Base-by-base conservation (phyloP, 2,113 vertebrate species). In the Neoarius graeffei region DNA sequence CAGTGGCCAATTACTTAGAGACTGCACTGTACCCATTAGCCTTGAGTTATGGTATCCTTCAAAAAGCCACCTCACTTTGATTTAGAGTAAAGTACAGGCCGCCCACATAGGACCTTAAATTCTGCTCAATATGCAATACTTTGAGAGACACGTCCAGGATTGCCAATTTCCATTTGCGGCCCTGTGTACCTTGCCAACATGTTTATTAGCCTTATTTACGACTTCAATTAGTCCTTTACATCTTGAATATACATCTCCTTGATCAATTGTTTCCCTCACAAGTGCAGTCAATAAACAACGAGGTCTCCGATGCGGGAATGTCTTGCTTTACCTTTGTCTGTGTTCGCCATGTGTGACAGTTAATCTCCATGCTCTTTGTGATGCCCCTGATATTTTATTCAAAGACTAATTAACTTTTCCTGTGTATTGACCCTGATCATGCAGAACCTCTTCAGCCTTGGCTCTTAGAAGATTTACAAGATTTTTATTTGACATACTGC, bases 181-280 rank as follows among this genome's bases (percentile, higher is more conserved):
- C 6, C 52, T 64, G 88, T 88, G 90, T 87, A 91, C 89, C 14
- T 60, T 84, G 90, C 90, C 87, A 91, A 87, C 89, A 88, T 86
- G 85, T 94, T 94, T 94, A 93, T 92, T 89, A 79, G 89, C 83
- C 86, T 93, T 92, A 93, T 94, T 95, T 94, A 94, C 62, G 89
- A 90, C 79, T 85, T 50, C 85, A 90, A 92, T 92, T 92, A 87
- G 85, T 62, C 80, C 4, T 59, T 87, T 88, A 89, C 85, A 86
- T 73, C 83, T 86, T 84, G 69, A 74, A 64, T 15, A 81, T 88
- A 81, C 74, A 56, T 62, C 71, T 59, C 17, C 69, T 27, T 76
- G n/a, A 83, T 80, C 85, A 83, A 20, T 80, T 59, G 1, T 88
- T 87, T 23, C 83, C 35, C 86, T 87, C 87, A 84, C 59, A 23